Evolutionary conservation across 1,140 invertebrate species (phyloP).

Genomic region (Drosophila aff.): DNA sequence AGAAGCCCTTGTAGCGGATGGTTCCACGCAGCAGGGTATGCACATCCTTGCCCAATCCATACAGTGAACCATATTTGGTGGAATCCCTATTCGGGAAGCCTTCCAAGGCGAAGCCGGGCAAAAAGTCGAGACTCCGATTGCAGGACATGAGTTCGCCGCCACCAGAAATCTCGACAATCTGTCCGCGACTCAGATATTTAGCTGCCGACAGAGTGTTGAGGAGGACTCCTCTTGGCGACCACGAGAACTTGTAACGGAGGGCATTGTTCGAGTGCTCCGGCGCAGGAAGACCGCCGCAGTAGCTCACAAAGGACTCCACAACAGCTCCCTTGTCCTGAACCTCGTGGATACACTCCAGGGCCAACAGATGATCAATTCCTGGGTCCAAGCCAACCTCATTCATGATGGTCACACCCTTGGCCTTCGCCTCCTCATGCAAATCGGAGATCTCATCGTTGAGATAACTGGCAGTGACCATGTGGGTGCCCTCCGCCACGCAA

Average conservation of each 20-base stretch:
- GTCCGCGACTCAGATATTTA: slow-evolving; percentile 93
- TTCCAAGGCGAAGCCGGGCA: slow-evolving; percentile 98
- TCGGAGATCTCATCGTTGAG: slow-evolving; percentile 93
- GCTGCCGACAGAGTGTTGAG: slow-evolving; percentile 95
- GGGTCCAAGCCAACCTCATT: slow-evolving; percentile 99
- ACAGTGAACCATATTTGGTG: slow-evolving; percentile 94
- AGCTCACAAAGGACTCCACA: slow-evolving; percentile 97
- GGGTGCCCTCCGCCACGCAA: slow-evolving; percentile 93
- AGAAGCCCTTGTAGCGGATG: slow-evolving; percentile 95
- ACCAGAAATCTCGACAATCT: slow-evolving; percentile 95
- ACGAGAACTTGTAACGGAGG: slow-evolving; percentile 98
- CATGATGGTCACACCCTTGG: slow-evolving; percentile 95
- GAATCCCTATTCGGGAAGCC: slow-evolving; percentile 98
- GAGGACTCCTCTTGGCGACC: slow-evolving; percentile 96
- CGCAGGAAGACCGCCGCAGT: slow-evolving; percentile 98
- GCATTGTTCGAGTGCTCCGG: slow-evolving; percentile 98
- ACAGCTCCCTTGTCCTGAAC: slow-evolving; percentile 91
- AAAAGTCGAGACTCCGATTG: slow-evolving; percentile 92
- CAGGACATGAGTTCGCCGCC: slow-evolving; percentile 95
- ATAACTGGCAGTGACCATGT: slow-evolving; percentile 99
- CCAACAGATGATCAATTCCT: slow-evolving; percentile 98
- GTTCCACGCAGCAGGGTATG: slow-evolving; percentile 96
- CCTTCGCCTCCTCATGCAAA: slow-evolving; percentile 91
- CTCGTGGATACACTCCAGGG: slow-evolving; percentile 98
- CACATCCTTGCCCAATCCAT: slow-evolving; percentile 93